Evolutionary conservation across 1,140 invertebrate species (phyloP), one percentile per base, ranked within the genome.

Genomic region (Lucilia cuprina): DNA sequence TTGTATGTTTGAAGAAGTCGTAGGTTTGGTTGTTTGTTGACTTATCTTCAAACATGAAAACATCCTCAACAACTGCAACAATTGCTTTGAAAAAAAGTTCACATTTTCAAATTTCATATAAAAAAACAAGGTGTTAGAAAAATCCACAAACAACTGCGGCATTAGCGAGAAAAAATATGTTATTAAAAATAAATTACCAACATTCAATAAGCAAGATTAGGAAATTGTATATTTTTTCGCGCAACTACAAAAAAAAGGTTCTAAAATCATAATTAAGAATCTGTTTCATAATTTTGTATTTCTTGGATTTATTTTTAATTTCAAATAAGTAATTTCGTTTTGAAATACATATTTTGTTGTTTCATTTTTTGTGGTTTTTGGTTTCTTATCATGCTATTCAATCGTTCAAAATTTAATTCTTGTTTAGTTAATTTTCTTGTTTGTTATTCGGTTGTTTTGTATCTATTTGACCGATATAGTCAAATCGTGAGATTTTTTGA

Each of bases 391-490:
- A 70, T 70, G 19, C 65, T 25, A 70, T 70, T 70, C 21, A 70
- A 70, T 70, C 65, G n/a, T 70, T 70, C 65, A 70, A 70, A 70
- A 70, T n/a, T 12, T 21, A 70, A 70, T 70, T 21, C 19, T 70
- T 19, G n/a, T 70, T 17, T 70, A 70, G 10, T 19, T 50, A 80
- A 49, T 80, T 47, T 19, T 49, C n/a, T 80, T 80, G 17, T 41
- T 41, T 34, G 30, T 77, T 77, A 30, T 30, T 30, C 25, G 30
- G 5, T 19, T 77, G 70, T 74, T 35, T 41, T 78, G 77, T 49
- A 80, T 80, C 77, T 80, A 80, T 50, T 80, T 80, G 77, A 80
- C 77, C 77, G 77, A 80, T 80, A 80, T 80, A 80, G 77, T 50
- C 77, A 80, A 80, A 50, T 80, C 77, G 77, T 80, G 77, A 80